A percentile compares a stretch with the other conserved stretches of the same genome.
Evolutionary conservation across 1,140 invertebrate species (phyloP).

Genomic region (Kradibia gibbosae): DNA sequence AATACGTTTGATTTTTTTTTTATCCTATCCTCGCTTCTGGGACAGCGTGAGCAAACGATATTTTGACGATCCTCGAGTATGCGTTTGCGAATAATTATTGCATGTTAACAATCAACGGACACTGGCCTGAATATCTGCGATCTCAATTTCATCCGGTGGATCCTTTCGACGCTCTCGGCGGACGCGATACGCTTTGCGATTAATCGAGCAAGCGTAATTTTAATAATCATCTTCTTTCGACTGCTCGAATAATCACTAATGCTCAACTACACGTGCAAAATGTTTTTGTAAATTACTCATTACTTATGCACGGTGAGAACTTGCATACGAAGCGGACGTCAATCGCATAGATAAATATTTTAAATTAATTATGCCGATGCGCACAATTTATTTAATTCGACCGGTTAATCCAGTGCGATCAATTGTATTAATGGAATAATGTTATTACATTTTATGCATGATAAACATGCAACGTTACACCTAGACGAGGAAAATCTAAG

Average conservation of each 20-base stretch:
- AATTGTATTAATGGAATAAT: background rate
- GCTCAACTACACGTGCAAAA: background rate
- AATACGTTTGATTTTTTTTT: too few species aligned
- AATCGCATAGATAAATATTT: background rate
- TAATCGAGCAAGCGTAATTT: slow-evolving; percentile 22
- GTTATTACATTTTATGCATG: too few species aligned
- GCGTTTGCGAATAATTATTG: background rate
- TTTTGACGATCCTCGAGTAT: background rate
- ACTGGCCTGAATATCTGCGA: background rate
- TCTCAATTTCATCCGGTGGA: slow-evolving; percentile 21
- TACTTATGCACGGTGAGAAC: background rate
- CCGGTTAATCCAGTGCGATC: background rate
- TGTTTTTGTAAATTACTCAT: background rate
- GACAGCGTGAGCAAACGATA: background rate
- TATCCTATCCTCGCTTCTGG: too few species aligned
- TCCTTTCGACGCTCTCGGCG: background rate
- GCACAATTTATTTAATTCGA: background rate
- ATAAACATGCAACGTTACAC: too few species aligned
- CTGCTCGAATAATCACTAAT: background rate
- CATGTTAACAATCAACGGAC: background rate
- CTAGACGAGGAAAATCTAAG: too few species aligned
- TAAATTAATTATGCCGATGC: background rate
- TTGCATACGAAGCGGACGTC: background rate
- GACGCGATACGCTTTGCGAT: slow-evolving; percentile 14
- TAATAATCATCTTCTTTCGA: background rate